Evolutionary conservation across 2,888 invertebrate genomes (phyloP), one percentile per base, ranked within the genome.

Genomic region (Eulithis prunata): DNA sequence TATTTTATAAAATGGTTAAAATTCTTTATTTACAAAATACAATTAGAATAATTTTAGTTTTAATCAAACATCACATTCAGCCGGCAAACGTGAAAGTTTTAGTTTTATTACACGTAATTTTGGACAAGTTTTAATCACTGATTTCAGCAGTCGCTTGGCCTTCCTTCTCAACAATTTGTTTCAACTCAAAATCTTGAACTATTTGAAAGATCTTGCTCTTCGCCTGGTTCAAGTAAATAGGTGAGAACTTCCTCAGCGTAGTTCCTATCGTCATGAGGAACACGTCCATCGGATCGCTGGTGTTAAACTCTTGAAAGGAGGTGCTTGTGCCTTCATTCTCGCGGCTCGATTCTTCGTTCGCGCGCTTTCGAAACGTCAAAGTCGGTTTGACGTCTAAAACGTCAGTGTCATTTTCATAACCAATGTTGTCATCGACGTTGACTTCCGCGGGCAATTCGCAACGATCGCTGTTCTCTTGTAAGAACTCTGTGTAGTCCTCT

Each of bases 201-300:
- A 91, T 87, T 52, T 90, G 89, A 60, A 91, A 91, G 57, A 92
- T 91, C 71, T 91, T 91, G 68, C 86, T 89, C 72, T 92, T 92
- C 1, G 92, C 91, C 74, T 90, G 89, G 59, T 92, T 92, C 72
- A 91, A 60, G 36, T 88, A 89, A 64, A 89, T 89, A 0, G 91
- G 91, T 0, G 78, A 85, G 11, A 92, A 87, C 54, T 86, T 91
- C 66, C 85, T 81, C 2, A 92, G 60, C 0, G 91, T 91, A 0
- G 87, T 79, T 0, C 92, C 91, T 69, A 92, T 85, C 0, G 88
- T 88, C 38, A 90, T 77, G 0, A 92, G 73, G 51, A 92, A 92
- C 0, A 88, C 90, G 12, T 73, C 73, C 55, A 73, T 64, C 3
- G 73, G 71, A 36, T 73, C 73, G 1, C 55, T 59, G 1, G 57